A percentile compares a stretch with the other conserved stretches of the same genome.
These are phyloP conservation scores for Anhinga rufa DNA, from an alignment of 2,113 vertebrate genomes.

Conservation along the genomic window DNA sequence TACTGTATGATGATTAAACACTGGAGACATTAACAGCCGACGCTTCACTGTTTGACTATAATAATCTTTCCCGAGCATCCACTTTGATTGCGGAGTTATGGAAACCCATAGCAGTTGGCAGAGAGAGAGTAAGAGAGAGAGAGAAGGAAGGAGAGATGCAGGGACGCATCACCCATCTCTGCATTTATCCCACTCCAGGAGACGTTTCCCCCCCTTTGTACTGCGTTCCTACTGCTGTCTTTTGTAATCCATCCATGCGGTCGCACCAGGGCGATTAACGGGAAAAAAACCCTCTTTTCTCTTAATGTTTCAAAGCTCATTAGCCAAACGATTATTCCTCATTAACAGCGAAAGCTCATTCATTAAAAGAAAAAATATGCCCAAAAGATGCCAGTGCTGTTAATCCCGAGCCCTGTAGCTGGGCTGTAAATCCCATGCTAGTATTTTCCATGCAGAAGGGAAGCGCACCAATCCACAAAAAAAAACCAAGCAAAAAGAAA, in stretches of 20 bases:
- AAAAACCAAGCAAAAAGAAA: slow-evolving; percentile 42
- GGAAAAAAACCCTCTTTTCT: slow-evolving; percentile 77
- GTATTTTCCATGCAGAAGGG: slow-evolving; percentile 75
- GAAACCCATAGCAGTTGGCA: slow-evolving; percentile 76
- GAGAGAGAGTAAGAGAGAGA: slow-evolving; percentile 35
- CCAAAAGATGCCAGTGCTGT: slow-evolving; percentile 87
- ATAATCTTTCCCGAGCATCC: slow-evolving; percentile 78
- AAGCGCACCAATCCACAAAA: slow-evolving; percentile 67
- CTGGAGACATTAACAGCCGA: slow-evolving; percentile 92
- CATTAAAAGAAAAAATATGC: slow-evolving; percentile 82
- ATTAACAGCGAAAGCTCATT: slow-evolving; percentile 79
- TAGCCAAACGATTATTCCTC: slow-evolving; percentile 92
- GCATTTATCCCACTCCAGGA: slow-evolving; percentile 72
- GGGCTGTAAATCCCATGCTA: slow-evolving; percentile 78
- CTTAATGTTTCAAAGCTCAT: slow-evolving; percentile 95
- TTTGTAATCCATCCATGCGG: slow-evolving; percentile 98
- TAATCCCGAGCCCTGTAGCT: slow-evolving; percentile 74
- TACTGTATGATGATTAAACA: slow-evolving; percentile 98
- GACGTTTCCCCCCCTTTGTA: slow-evolving; percentile 67
- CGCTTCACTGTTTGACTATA: slow-evolving; percentile 75
- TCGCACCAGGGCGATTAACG: slow-evolving; percentile 89
- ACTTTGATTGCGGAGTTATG: slow-evolving; percentile 78
- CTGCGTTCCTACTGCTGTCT: slow-evolving; percentile 73
- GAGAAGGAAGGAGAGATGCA: slow-evolving; percentile 57
- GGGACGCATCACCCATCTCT: slow-evolving; percentile 73